Percentiles rank a stretch among this genome's conserved stretches.
phyloP scores from a whole-genome alignment of 2,888 invertebrate genomes.

The Ctena decussata region DNA sequence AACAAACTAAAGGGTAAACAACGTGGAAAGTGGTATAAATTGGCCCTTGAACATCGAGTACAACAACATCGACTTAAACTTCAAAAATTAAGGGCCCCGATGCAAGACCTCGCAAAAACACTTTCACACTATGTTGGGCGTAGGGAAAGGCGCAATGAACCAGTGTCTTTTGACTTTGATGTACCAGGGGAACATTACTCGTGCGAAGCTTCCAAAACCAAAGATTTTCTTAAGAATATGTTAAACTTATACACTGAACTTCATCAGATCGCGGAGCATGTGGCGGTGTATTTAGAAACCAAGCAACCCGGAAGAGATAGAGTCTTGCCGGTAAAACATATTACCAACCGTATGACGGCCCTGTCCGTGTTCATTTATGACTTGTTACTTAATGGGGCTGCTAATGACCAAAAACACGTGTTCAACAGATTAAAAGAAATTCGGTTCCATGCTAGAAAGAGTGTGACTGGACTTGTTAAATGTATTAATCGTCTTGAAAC shows the following conservation, averaged over 20 bases:
- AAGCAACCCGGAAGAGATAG: background rate
- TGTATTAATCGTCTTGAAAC: background rate
- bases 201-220: constrained; percentile 30
- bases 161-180: constrained; percentile 27
- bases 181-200: constrained; percentile 4
- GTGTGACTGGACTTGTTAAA: background rate
- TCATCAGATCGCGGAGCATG: constrained; percentile 65
- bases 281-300: constrained; percentile 52
- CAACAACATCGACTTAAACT: constrained; percentile 44
- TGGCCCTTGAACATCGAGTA: constrained; percentile 49
- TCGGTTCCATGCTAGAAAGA: constrained; percentile 38
- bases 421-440: constrained; percentile 34
- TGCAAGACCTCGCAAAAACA: constrained; percentile 32
- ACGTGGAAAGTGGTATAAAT: constrained; percentile 46
- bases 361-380: constrained; percentile 33
- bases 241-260: constrained; percentile 63
- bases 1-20: background rate
- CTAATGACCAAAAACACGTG: background rate
- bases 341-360: constrained; percentile 18
- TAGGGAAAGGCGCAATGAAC: constrained; percentile 11
- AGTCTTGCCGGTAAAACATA: constrained; percentile 10
- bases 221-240: constrained; percentile 52
- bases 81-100: constrained; percentile 24
- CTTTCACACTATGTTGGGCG: constrained; percentile 31
- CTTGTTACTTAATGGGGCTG: constrained; percentile 11